A percentile compares a stretch with the other conserved stretches of the same genome.
These are phyloP conservation scores for Monopterus albus DNA, from an alignment of 2,113 vertebrate species.

Conservation along the genomic window DNA sequence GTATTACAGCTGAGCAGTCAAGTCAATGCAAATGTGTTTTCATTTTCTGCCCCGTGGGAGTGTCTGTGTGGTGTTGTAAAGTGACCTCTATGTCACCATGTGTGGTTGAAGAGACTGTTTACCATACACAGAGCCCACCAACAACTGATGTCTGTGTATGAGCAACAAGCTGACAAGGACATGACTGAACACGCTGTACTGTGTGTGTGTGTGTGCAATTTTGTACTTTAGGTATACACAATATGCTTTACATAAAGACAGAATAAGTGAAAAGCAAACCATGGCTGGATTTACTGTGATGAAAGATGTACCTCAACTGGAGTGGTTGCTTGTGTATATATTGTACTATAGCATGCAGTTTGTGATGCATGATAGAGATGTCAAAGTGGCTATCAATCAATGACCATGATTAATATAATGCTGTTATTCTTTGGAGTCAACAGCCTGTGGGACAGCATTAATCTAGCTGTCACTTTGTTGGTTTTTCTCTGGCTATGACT, in stretches of 20 bases:
- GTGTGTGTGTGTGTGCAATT: constrained; percentile 2
- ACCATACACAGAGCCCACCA: constrained; percentile 24
- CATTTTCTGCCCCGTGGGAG: constrained; percentile 61
- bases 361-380: constrained; percentile 44
- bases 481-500: constrained; percentile 16
- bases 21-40: constrained; percentile 72
- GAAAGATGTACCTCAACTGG: background rate
- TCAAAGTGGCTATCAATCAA: constrained; percentile 68
- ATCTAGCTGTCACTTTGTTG: constrained; percentile 62
- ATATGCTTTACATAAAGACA: constrained; percentile 16
- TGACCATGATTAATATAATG: constrained; percentile 64
- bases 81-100: constrained; percentile 66
- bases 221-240: constrained; percentile 30
- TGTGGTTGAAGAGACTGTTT: constrained; percentile 56
- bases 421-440: constrained; percentile 49
- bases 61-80: constrained; percentile 67
- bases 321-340: background rate
- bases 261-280: constrained; percentile 1
- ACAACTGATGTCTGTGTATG: constrained; percentile 49
- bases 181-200: constrained; percentile 25
- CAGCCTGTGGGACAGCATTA: constrained; percentile 55
- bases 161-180: constrained; percentile 61
- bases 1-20: constrained; percentile 54
- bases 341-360: background rate
- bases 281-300: background rate